Evolutionary conservation across 92 coral and sea anemone genomes (phyloP), one percentile per base, ranked within the genome.

Genomic region (Actinernus sp.): DNA sequence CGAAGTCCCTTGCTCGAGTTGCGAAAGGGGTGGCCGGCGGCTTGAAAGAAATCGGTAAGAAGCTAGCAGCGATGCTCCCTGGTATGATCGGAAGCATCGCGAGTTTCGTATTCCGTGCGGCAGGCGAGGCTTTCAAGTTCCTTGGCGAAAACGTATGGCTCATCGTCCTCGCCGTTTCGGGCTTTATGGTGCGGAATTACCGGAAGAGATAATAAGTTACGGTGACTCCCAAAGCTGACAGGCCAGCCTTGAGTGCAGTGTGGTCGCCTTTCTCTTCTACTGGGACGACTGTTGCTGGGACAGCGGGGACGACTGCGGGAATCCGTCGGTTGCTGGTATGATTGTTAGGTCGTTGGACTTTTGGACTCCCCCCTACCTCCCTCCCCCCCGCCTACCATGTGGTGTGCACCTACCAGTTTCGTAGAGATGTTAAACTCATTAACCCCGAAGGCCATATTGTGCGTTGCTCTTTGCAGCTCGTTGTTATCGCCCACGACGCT

Each of bases 401-500:
- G 55, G 55, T 2, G 27, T 49, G 1, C 55, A 29, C 4, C 25
- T 4, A 2, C 30, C 27, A 22, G 29, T 19, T 1, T 49, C 55
- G 4, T 4, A 17, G n/a, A n/a, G n/a, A n/a, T n/a, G 55, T 49
- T 49, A 6, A 49, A 10, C 2, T 49, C 29, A 21, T 48, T 65
- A 16, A 9, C 33, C 0, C 72, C 72, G 3, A 65, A 33, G 27
- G 21, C 26, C 72, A 65, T 65, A 5, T 32, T 27, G 7, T 12
- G 11, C 12, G 22, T n/a, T n/a, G 46, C 76, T 28, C 34, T 24
- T 24, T 39, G 59, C 8, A 68, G 76, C 31, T 68, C 26, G 43
- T 68, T 68, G 65, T 68, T 68, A 13, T 68, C 53, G 22, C 44
- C 76, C 13, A 21, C 64, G 1, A 25, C 55, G 3, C 52, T 3